These are phyloP conservation scores for Camponotus fellah DNA, from an alignment of 2,888 invertebrate species.

Conservation along the genomic window DNA sequence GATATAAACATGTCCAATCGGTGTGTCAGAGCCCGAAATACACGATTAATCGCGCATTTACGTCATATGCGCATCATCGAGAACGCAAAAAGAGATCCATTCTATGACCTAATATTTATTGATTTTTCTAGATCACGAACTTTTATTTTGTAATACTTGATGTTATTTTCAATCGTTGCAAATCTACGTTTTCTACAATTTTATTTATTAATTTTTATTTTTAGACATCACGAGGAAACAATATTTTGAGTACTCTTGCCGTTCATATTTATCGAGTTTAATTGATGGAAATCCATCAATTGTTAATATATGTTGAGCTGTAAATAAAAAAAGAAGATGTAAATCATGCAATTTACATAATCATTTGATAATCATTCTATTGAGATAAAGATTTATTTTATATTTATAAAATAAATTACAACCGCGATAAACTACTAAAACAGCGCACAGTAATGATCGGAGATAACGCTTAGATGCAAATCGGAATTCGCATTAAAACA, in stretches of 20 bases:
- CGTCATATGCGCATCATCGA: slow-evolving; percentile 59
- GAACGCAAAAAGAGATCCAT: background rate
- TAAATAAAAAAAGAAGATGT: background rate
- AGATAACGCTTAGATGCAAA: slow-evolving; percentile 20
- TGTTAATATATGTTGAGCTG: background rate
- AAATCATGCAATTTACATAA: background rate
- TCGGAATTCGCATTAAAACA: background rate
- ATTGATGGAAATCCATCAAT: slow-evolving; percentile 4
- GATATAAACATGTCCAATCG: slow-evolving; percentile 66
- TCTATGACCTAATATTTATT: slow-evolving; percentile 22
- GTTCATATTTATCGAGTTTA: background rate
- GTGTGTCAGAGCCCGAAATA: slow-evolving; percentile 77
- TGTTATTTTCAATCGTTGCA: background rate
- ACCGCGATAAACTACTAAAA: slow-evolving; percentile 60
- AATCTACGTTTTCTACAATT: background rate
- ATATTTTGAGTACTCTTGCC: background rate
- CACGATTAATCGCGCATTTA: slow-evolving; percentile 58
- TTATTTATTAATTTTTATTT: background rate
- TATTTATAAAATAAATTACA: slow-evolving; percentile 78
- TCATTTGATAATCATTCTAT: slow-evolving; percentile 28
- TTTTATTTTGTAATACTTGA: background rate
- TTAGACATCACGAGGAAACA: background rate
- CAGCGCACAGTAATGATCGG: slow-evolving; percentile 44
- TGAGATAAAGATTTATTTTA: slow-evolving; percentile 71
- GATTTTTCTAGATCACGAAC: background rate